Evolutionary conservation across 2,797 vertebrate species (phyloP).

Genomic region (Semaprochilodus insignis): DNA sequence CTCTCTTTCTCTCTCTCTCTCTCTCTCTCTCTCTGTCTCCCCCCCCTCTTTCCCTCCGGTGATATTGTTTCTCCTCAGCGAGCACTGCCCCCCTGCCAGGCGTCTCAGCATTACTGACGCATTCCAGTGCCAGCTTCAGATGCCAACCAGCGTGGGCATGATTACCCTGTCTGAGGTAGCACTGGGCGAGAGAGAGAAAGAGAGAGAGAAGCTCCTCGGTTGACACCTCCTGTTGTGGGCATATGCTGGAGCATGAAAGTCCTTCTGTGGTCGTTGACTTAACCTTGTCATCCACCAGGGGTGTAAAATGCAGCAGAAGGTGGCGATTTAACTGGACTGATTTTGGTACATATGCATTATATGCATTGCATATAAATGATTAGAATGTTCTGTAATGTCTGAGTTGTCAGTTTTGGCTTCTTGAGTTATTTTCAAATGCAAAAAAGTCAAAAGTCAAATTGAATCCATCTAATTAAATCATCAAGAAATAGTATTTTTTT

Average conservation of each 20-base stretch:
- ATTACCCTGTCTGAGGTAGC: conserved; percentile 58
- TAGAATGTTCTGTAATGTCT: background rate
- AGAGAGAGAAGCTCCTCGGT: background rate
- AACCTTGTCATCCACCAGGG: conserved; percentile 13
- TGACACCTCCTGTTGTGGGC: conserved; percentile 23
- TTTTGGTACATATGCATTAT: background rate
- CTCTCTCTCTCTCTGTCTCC: background rate
- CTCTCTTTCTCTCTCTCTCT: background rate
- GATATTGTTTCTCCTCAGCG: background rate
- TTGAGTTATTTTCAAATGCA: background rate
- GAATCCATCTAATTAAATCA: no score
- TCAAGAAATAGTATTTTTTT: no score
- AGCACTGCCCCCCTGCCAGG: conserved; percentile 19
- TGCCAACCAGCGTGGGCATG: conserved; percentile 66
- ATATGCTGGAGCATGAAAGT: conserved; percentile 24
- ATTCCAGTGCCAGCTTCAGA: conserved; percentile 57
- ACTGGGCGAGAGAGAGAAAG: background rate
- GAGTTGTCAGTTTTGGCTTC: background rate
- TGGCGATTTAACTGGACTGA: background rate
- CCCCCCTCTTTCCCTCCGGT: background rate
- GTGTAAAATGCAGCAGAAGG: conserved; percentile 4
- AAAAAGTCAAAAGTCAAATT: background rate
- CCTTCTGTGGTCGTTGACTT: background rate
- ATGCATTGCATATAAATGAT: background rate
- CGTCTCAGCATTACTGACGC: conserved; percentile 54